Evolutionary conservation across 2,113 vertebrate species (phyloP).

Genomic region (Okapia johnstoni): DNA sequence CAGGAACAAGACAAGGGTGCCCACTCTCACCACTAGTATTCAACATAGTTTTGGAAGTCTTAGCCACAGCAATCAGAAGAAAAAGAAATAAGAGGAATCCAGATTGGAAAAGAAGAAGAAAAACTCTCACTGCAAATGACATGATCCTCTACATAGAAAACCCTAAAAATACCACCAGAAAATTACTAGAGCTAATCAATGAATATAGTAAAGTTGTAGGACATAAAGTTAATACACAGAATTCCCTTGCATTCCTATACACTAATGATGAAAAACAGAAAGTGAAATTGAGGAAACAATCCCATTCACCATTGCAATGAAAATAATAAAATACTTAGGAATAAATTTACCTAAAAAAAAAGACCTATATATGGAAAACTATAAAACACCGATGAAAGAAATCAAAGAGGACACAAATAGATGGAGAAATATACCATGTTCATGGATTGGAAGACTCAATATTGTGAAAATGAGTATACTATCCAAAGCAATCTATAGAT

Average conservation of each 20-base stretch:
- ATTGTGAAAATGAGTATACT: not conserved
- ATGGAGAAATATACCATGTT: not conserved
- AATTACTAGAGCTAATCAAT: not conserved
- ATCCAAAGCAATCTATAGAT: not conserved
- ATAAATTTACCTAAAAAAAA: not conserved
- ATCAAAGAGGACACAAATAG: not conserved
- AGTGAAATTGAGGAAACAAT: not conserved
- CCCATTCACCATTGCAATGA: not conserved
- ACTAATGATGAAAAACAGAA: not conserved
- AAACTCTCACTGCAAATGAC: not conserved
- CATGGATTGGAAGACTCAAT: not conserved
- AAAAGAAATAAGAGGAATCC: not conserved
- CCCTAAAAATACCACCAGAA: not conserved
- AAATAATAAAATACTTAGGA: not conserved
- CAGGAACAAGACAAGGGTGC: not conserved
- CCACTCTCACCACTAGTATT: not conserved
- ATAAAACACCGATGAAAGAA: not conserved
- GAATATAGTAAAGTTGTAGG: not conserved
- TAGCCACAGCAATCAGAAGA: not conserved
- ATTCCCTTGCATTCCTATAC: not conserved
- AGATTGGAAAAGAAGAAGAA: not conserved
- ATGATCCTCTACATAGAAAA: not conserved
- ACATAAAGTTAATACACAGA: not conserved
- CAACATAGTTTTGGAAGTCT: not conserved
- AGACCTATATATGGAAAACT: not conserved